phyloP scores from a whole-genome alignment of 2,113 vertebrate species.

The Asarcornis scutulata region DNA sequence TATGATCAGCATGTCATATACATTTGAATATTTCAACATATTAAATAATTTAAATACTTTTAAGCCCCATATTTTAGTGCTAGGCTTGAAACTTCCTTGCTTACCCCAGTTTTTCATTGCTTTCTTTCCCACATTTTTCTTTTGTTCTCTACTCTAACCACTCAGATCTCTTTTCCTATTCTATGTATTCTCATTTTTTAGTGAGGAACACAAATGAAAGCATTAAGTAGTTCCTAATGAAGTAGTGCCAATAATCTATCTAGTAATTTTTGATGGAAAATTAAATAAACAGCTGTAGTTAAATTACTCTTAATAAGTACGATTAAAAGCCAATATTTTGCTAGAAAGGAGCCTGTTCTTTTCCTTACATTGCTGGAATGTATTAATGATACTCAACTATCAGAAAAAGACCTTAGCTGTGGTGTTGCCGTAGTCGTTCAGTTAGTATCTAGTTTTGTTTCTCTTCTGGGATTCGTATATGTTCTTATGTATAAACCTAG shows the following conservation, averaged over 20 bases:
- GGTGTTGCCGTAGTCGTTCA: not conserved
- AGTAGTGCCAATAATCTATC: not conserved
- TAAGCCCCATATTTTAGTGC: not conserved
- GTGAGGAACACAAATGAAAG: not conserved
- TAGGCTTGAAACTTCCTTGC: not conserved
- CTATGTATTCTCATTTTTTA: not conserved
- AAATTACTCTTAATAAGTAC: slow-evolving; percentile 1
- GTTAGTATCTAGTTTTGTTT: not conserved
- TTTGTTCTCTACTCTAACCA: not conserved
- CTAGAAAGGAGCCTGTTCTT: not conserved
- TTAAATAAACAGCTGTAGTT: slow-evolving; percentile 31
- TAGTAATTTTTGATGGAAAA: slow-evolving; percentile 25
- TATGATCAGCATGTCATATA: not conserved
- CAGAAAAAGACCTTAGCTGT: not conserved
- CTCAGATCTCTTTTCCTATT: not conserved
- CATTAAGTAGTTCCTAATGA: slow-evolving; percentile 4
- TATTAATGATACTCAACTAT: not conserved
- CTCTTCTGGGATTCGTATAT: not conserved
- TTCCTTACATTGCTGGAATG: not conserved
- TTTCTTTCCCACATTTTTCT: not conserved
- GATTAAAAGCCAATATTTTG: not conserved
- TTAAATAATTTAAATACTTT: not conserved
- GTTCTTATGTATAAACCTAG: not conserved
- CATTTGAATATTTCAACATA: slow-evolving; percentile 45
- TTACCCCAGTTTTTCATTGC: not conserved